A percentile compares a stretch with the other conserved stretches of the same genome.
These are phyloP conservation scores for Natrix natrix DNA, from an alignment of 2,797 vertebrate species.

Conservation along the genomic window DNA sequence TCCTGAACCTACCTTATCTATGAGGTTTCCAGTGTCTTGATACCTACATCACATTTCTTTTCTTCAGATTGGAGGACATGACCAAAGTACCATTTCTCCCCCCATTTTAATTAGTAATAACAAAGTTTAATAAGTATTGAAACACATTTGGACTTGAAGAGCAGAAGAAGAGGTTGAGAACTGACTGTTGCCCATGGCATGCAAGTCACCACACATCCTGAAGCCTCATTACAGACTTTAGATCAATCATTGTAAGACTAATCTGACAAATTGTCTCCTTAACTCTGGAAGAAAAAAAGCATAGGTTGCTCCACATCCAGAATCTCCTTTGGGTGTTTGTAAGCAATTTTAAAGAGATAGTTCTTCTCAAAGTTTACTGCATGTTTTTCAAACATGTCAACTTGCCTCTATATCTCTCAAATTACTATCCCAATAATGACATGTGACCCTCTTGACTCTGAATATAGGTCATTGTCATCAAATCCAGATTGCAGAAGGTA, in stretches of 20 bases:
- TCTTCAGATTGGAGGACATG: neutral
- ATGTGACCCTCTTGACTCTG: neutral
- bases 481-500: neutral
- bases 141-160: neutral
- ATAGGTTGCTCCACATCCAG: neutral
- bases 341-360: neutral
- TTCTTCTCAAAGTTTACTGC: neutral
- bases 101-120: neutral
- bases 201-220: neutral
- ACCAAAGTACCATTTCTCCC: neutral
- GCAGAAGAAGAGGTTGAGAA: neutral
- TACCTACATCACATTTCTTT: neutral
- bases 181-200: neutral
- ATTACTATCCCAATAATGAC: neutral
- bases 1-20: neutral
- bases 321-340: neutral
- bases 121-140: neutral
- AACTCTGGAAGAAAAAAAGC: neutral
- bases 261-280: neutral
- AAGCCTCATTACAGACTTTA: neutral
- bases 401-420: neutral
- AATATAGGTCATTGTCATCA: neutral
- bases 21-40: neutral
- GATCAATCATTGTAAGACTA: neutral
- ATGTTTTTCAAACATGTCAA: neutral